Evolutionary conservation across 2,113 vertebrate species (phyloP), one percentile per base, ranked within the genome.

Genomic region (Pleuronectes platessa): DNA sequence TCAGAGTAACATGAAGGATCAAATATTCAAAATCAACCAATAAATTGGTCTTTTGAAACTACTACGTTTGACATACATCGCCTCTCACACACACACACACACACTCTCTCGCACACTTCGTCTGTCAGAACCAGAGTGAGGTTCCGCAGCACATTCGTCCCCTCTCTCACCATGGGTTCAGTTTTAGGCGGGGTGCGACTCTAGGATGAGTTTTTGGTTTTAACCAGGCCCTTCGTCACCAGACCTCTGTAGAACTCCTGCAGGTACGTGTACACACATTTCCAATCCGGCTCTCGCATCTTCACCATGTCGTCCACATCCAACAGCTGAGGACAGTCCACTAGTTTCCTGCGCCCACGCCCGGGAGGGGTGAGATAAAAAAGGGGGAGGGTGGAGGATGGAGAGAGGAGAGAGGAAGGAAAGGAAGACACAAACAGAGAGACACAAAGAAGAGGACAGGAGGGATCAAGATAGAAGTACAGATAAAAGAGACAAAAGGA

Each of bases 221-320:
- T 99, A 95, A 99, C 98, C 95, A 99, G 96, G 94, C 98, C 97
- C 94, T 98, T 98, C 94, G 96, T 96, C 94, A 98, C 98, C 95
- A 99, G 96, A 89, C 97, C 97, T 93, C 97, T 95, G 97, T 99
- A 99, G 96, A 98, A 98, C 93, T 99, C 98, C 95, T 99, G 98
- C 95, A 99, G 96, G 96, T 99, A 99, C 92, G 98, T 99, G 96
- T 99, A 99, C 93, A 99, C 98, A 95, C 98, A 99, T 97, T 99
- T 99, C 98, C 98, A 99, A 94, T 99, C 98, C 0, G 97, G 98
- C 93, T 99, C 98, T 76, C 97, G 96, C 96, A 99, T 96, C 95
- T 97, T 97, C 95, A 99, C 97, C 97, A 99, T 99, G 96, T 99
- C 98, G 92, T 99, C 98, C 94, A 98, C 97, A 80, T 99, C 97